Evolutionary conservation across 2,797 vertebrate genomes (phyloP).

Genomic region (Urophycis tenuis): DNA sequence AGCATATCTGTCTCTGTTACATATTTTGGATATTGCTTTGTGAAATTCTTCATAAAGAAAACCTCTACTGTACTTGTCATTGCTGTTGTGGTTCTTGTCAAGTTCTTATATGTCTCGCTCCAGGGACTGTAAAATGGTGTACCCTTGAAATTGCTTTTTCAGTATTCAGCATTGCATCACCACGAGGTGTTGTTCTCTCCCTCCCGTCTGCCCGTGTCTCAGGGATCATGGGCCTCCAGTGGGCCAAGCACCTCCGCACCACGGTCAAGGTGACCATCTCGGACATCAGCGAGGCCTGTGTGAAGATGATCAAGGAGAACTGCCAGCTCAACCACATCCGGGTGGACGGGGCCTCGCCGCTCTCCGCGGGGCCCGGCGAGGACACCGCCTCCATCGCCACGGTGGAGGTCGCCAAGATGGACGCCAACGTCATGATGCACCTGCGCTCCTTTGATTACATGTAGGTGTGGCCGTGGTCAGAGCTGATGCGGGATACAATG

Average conservation of each 20-base stretch:
- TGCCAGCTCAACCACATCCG: constrained; percentile 89
- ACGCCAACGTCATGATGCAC: constrained; percentile 97
- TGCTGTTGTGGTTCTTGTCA: neutral
- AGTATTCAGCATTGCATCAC: neutral
- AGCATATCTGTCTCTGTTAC: neutral
- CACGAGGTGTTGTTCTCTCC: neutral
- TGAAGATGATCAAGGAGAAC: constrained; percentile 90
- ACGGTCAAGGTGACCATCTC: constrained; percentile 90
- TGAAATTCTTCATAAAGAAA: neutral
- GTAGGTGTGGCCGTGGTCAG: constrained; percentile 64
- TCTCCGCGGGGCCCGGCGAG: constrained; percentile 59
- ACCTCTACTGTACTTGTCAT: too few species aligned
- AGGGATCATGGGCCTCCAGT: constrained; percentile 98
- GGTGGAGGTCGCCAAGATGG: constrained; percentile 90
- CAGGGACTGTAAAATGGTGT: neutral
- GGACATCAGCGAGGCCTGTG: constrained; percentile 86
- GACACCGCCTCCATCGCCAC: constrained; percentile 60
- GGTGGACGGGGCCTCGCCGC: constrained; percentile 64
- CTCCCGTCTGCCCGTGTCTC: constrained; percentile 7
- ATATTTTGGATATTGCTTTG: neutral
- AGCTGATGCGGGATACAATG: neutral
- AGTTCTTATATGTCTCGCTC: neutral
- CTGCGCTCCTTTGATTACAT: constrained; percentile 93
- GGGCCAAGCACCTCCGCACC: constrained; percentile 87
- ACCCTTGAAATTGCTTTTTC: neutral